Percentiles rank a stretch among this genome's conserved stretches.
Conservation (phyloP, 1,140 invertebrate species). For the Rhopalosiphum maidis region DNA sequence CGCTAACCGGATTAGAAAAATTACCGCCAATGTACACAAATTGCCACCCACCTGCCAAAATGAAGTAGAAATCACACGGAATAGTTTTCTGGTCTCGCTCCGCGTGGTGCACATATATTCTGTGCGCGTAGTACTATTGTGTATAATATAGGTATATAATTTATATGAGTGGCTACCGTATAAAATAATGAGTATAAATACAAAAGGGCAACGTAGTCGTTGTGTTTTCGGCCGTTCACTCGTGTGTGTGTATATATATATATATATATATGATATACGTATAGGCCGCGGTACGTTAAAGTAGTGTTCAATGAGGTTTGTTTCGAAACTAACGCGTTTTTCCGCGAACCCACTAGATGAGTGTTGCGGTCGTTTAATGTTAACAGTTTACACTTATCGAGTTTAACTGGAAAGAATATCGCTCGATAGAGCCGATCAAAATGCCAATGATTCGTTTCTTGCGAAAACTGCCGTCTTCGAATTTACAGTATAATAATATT, state of each 20-base stretch:
- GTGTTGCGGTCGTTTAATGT: neutral
- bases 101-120: neutral
- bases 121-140: neutral
- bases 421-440: neutral
- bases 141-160: neutral
- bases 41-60: constrained; percentile 25
- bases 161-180: neutral
- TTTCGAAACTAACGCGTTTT: neutral
- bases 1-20: constrained; percentile 43
- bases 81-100: neutral
- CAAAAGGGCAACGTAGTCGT: neutral
- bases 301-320: neutral
- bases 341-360: no score
- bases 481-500: neutral
- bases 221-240: neutral
- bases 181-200: neutral
- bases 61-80: constrained; percentile 21
- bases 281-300: neutral
- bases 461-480: neutral
- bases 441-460: neutral
- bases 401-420: neutral
- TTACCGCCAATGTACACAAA: constrained; percentile 32
- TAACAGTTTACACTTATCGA: neutral
- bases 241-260: neutral
- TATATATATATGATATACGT: neutral